Base-by-base conservation (phyloP, 1,140 invertebrate species). In the Bradysia coprophila region DNA sequence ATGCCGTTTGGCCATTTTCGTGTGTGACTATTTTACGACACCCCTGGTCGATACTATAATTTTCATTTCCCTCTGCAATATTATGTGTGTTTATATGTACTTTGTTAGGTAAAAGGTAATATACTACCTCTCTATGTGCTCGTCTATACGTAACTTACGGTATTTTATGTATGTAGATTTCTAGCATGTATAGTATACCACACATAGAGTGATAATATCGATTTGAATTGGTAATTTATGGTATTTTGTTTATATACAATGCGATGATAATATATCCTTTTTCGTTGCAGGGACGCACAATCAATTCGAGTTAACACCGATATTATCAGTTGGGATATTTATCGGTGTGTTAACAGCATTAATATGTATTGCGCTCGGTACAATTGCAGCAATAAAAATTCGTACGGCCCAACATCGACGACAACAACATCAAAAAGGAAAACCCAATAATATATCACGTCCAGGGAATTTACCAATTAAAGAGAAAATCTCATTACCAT, bases 301-400 rank as follows among this genome's bases (percentile, higher is more conserved):
- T 38, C 64, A 66, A 49, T 75, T 81, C 48, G 75, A 78, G 52
- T 68, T 85, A 43, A 82, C 80, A 28, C 79, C 81, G 20, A 64
- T 85, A 40, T 63, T 86, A 15, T 61, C 58, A 19, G 54, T 61
- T 52, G 79, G 78, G 19, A 71, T 81, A 32, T 66, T 85, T 45
- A 73, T 84, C 43, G 77, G 79, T 15, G 68, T 81, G 42, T 69
- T 81, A 23, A 71, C 72, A 28, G 76, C 74, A 21, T 64, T 82
- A 20, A 63, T 82, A 10, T 61, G 81, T 37, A 69, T 81, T 38
- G 76, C 75, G 6, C 64, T 81, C 21, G 68, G 75, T 24, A 76
- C 83, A 42, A 66, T 82, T 45, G 73, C 75, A 9, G 78, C 76
- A 8, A 55, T 84, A 40, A 76, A 75, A 55, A 59, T 81, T 24